Evolutionary conservation across 1,140 invertebrate species (phyloP).

Genomic region (Propsilocerus akamusi): DNA sequence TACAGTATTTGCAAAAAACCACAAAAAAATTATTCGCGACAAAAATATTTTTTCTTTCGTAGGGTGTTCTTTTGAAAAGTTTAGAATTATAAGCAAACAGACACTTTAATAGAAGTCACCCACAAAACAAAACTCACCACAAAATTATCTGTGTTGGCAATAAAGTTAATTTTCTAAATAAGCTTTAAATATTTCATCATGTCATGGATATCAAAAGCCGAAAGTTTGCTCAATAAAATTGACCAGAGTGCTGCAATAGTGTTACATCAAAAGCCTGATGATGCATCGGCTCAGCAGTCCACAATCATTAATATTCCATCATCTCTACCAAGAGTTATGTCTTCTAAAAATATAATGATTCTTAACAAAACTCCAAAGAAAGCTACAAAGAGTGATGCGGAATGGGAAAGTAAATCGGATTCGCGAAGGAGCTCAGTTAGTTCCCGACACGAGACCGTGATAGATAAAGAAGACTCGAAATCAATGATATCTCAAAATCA

Average conservation of each 20-base stretch:
- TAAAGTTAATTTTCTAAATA: background rate
- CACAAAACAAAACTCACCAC: too few relatives aligned
- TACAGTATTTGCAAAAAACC: too few relatives aligned
- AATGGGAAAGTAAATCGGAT: background rate
- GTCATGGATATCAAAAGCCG: slow-evolving; percentile 73
- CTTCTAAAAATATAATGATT: background rate
- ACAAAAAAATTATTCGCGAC: too few relatives aligned
- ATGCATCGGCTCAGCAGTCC: slow-evolving; percentile 13
- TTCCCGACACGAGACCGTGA: background rate
- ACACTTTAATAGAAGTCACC: too few relatives aligned
- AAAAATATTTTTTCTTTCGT: too few relatives aligned
- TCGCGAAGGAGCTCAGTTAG: background rate
- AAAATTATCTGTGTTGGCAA: background rate
- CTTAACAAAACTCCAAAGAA: background rate
- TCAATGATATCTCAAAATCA: slow-evolving; percentile 5
- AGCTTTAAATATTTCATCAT: slow-evolving; percentile 23
- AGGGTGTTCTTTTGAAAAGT: too few relatives aligned
- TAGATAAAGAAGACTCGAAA: slow-evolving; percentile 9
- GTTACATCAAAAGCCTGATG: slow-evolving; percentile 21
- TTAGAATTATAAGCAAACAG: too few relatives aligned
- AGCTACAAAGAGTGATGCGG: background rate
- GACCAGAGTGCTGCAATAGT: slow-evolving; percentile 69
- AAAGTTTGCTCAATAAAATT: slow-evolving; percentile 66
- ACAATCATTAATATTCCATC: slow-evolving; percentile 1
- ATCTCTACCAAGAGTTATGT: background rate